Base-by-base conservation (phyloP, 2,113 vertebrate species). In the Origma solitaria region DNA sequence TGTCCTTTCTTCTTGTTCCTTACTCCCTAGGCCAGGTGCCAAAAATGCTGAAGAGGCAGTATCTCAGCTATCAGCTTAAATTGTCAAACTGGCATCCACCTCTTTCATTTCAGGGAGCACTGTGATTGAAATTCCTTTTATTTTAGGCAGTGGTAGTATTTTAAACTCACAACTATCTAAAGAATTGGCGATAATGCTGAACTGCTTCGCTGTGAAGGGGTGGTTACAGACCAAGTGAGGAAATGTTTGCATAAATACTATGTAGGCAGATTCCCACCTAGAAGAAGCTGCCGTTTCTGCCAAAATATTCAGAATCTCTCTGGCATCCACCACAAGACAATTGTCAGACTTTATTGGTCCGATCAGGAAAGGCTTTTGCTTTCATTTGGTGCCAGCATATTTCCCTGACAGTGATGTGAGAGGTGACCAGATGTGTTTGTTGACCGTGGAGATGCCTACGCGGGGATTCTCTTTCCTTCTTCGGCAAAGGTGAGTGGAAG, bases 211-310 rank as follows among this genome's bases (percentile, higher is more conserved):
- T 92, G 86, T 3, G 30, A 94, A 95, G 84, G 91, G 86, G 89
- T 94, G 94, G 93, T 72, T 95, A 84, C 93, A 96, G 73, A 82
- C 66, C 94, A 65, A 96, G 93, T 56, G 83, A 94, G 95, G 89
- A 95, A 82, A 92, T 85, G 93, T 95, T 95, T 96, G 94, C 92
- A 95, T 94, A 94, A 95, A 94, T 95, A 76, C 65, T 85, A 75
- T 92, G 92, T 94, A 92, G 95, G 96, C 94, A 96, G 95, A 96
- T 96, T 94, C 86, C 88, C 94, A 95, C 89, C 91, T 97, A 96
- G 94, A 89, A 95, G 79, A 91, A 95, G 73, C 37, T 1, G 2
- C 35, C 4, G 0, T 85, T 95, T 84, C 93, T 97, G 95, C 95
- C 91, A 96, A 94, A 95, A 94, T 75, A 71, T 79, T 94, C 96